Evolutionary conservation across 2,113 vertebrate genomes (phyloP), one percentile per base, ranked within the genome.

Genomic region (Patagioenas fasciata): DNA sequence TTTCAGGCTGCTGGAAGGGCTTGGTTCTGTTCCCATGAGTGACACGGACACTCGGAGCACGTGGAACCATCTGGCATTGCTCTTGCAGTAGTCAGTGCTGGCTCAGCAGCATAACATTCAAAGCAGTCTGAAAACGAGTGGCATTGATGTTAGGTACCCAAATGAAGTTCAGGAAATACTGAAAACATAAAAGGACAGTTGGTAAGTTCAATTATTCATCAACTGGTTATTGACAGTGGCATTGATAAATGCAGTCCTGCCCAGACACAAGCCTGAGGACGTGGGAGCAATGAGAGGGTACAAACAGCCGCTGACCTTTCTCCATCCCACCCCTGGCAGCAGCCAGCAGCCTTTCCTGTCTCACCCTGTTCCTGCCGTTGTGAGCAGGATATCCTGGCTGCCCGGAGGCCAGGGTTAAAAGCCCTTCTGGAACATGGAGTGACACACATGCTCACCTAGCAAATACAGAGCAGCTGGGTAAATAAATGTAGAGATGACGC

Each of bases 381-480:
- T 29, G 85, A 84, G 78, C 93, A 96, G 97, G 97, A 98, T 97
- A 96, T 93, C 94, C 96, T 95, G 95, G n/a, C 88, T 96, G 91
- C 97, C 94, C 88, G 95, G 89, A 34, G 81, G 85, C 95, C 18
- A 80, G 95, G 82, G 83, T 97, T 97, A 97, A 96, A 97, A 97
- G 91, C 93, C 92, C 80, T 88, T 91, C 95, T 97, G 95, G 97
- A 97, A 95, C 93, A 56, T 82, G 93, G 96, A 97, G 96, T 95
- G 97, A 94, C 95, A 96, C 88, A 85, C 77, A 40, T 51, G 83
- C 72, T 87, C 91, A 93, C 96, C 95, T 87, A 95, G 97, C 94
- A 97, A 97, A 97, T 93, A 97, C 51, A 73, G 44, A 96, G 95
- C 97, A 98, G 97, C 97, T 98, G 97, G 88, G 57, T 97, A 98